Evolutionary conservation across 2,888 invertebrate species (phyloP).

Genomic region (Dolichomitus sp.): DNA sequence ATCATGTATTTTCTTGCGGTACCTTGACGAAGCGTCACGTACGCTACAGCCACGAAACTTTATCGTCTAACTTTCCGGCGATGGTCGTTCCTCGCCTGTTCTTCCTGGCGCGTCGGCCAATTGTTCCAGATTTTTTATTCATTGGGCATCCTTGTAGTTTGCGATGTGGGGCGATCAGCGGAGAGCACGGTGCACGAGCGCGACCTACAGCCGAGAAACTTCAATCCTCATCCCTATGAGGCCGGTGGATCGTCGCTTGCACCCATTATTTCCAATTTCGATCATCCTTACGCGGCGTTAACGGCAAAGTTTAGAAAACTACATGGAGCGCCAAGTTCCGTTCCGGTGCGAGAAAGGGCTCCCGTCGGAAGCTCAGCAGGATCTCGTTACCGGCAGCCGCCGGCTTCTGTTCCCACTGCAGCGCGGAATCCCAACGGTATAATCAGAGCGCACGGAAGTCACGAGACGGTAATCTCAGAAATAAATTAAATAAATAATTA

Average conservation of each 20-base stretch:
- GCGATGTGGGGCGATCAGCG: conserved; percentile 43
- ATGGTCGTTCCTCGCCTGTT: conserved; percentile 6
- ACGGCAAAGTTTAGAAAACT: conserved; percentile 33
- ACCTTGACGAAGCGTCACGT: conserved; percentile 8
- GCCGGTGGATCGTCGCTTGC: conserved; percentile 13
- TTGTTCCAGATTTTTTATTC: conserved; percentile 65
- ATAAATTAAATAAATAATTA: conserved; percentile 19
- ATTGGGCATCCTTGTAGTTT: conserved; percentile 55
- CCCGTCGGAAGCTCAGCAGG: conserved; percentile 5
- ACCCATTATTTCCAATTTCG: conserved; percentile 60
- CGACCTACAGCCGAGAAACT: conserved; percentile 84
- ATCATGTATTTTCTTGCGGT: not conserved
- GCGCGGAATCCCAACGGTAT: not conserved
- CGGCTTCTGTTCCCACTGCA: conserved; percentile 6
- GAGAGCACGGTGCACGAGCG: conserved; percentile 79
- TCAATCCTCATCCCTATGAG: conserved; percentile 84
- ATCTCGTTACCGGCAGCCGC: conserved; percentile 25
- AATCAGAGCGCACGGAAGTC: conserved; percentile 12
- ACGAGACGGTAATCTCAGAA: not conserved
- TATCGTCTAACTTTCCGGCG: conserved; percentile 5
- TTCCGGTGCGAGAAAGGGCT: conserved; percentile 11
- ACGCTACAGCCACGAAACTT: not conserved
- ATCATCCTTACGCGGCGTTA: conserved; percentile 58
- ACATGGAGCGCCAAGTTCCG: conserved; percentile 4
- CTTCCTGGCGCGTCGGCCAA: conserved; percentile 21